phyloP scores from a whole-genome alignment of 2,113 vertebrate genomes.

The Lanius collurio region DNA sequence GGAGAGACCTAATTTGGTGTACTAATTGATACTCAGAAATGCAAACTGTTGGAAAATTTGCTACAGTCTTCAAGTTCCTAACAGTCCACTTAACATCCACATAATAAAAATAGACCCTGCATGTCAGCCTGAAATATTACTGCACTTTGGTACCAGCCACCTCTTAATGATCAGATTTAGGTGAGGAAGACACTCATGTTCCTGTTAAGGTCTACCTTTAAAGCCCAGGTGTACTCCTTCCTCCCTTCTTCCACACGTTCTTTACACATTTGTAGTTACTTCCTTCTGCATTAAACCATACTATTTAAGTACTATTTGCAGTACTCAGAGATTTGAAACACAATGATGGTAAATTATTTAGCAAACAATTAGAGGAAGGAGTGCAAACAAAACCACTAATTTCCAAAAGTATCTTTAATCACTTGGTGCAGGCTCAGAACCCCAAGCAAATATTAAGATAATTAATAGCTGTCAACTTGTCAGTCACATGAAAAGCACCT shows the following conservation, averaged over 20 bases:
- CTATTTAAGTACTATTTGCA: neutral
- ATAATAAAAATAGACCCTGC: neutral
- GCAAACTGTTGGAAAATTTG: neutral
- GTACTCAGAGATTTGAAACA: conserved; percentile 14
- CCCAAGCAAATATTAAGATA: conserved; percentile 76
- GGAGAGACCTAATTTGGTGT: neutral
- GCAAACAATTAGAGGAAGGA: conserved; percentile 63
- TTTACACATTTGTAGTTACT: neutral
- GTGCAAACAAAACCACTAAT: conserved; percentile 66
- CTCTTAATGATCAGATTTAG: neutral
- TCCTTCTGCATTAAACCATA: neutral
- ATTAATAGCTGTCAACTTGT: conserved; percentile 73
- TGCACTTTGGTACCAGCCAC: neutral
- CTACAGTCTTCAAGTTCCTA: neutral
- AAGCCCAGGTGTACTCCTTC: neutral
- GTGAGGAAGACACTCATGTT: neutral
- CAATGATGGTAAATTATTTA: conserved; percentile 60
- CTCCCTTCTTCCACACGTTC: neutral
- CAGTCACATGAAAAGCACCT: conserved; percentile 60
- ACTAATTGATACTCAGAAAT: neutral
- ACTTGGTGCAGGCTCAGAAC: conserved; percentile 28
- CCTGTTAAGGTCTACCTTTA: neutral
- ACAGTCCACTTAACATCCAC: neutral
- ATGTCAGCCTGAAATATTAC: neutral
- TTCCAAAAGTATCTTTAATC: conserved; percentile 72